Evolutionary conservation across 2,888 invertebrate species (phyloP), one percentile per base, ranked within the genome.

Genomic region (Sinotaia quadrata): DNA sequence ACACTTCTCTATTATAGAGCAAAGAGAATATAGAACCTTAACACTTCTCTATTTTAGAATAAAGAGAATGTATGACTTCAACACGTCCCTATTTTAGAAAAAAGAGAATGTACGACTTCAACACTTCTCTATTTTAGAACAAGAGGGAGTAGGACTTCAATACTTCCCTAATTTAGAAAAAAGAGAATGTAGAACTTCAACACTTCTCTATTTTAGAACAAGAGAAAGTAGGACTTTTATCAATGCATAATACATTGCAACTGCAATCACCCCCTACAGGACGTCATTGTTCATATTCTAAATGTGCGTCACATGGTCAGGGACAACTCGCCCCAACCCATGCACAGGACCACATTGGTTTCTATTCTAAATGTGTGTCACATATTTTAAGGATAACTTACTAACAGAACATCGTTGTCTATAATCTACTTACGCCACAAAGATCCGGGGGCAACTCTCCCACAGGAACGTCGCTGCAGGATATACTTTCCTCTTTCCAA

Each of bases 401-500:
- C 24, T 3, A 24, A n/a, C 10, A 18, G 10, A 47, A 18, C 47
- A 47, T 8, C n/a, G n/a, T n/a, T n/a, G n/a, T n/a, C n/a, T n/a
- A n/a, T 41, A 41, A 15, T 41, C 8, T n/a, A 27, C 54, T 54
- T 18, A 54, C 54, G 31, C 37, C 24, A 41, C 58, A 58, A 1
- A 41, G 58, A 7, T 15, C 5, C 1, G 24, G 37, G 8, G 34
- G 2, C 27, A 24, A 24, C 4, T 37, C 8, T 1, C 2, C 41
- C 4, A 4, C 21, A 12, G 58, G 58, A 5, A 68, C 61, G 44
- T 36, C 58, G 58, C 58, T 58, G 7, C 65, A 69, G 57, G 76
- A 95, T 61, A 92, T 92, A 0, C 92, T 90, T 80, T 94, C 93
- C 60, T 94, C 90, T 79, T 93, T 93, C 95, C 96, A 96, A 2